These are phyloP conservation scores for Nyctibius bracteatus DNA, from an alignment of 2,113 vertebrate species.

Conservation along the genomic window DNA sequence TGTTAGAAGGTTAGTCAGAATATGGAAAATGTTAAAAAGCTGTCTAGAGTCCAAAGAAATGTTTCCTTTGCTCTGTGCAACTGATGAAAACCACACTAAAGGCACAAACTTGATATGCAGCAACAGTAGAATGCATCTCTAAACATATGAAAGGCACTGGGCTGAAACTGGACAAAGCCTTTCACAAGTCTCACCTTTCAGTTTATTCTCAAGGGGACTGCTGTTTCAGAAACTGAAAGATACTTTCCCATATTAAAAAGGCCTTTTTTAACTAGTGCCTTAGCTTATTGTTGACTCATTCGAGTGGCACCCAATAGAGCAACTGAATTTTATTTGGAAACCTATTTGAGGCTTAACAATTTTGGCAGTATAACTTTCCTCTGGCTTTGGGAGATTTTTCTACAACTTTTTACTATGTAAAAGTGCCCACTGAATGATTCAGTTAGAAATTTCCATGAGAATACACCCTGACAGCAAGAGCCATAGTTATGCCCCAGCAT, in stretches of 20 bases:
- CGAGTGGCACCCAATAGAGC: slow-evolving; percentile 53
- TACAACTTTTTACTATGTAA: slow-evolving; percentile 51
- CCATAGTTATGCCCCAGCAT: not conserved
- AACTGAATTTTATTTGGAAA: slow-evolving; percentile 58
- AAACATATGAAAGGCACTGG: slow-evolving; percentile 30
- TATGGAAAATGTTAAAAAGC: slow-evolving; percentile 7
- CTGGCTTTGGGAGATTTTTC: slow-evolving; percentile 45
- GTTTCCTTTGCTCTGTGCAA: slow-evolving; percentile 14
- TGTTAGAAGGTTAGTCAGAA: not conserved
- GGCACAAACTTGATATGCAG: slow-evolving; percentile 42
- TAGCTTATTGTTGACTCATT: slow-evolving; percentile 63
- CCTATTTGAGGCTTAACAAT: slow-evolving; percentile 27
- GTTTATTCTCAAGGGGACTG: slow-evolving; percentile 43
- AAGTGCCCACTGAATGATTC: slow-evolving; percentile 36
- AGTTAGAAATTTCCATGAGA: slow-evolving; percentile 38
- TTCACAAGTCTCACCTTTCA: slow-evolving; percentile 60
- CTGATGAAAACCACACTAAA: slow-evolving; percentile 36
- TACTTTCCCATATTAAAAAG: slow-evolving; percentile 55
- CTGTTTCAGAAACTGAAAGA: slow-evolving; percentile 51
- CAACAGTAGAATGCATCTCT: slow-evolving; percentile 47
- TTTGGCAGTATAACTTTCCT: slow-evolving; percentile 48
- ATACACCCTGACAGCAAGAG: slow-evolving; percentile 50
- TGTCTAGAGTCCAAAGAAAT: slow-evolving; percentile 10
- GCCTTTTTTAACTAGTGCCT: slow-evolving; percentile 13
- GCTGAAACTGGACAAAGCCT: slow-evolving; percentile 53